Evolutionary conservation across 2,113 vertebrate species (phyloP).

Genomic region (Noctilio leporinus): DNA sequence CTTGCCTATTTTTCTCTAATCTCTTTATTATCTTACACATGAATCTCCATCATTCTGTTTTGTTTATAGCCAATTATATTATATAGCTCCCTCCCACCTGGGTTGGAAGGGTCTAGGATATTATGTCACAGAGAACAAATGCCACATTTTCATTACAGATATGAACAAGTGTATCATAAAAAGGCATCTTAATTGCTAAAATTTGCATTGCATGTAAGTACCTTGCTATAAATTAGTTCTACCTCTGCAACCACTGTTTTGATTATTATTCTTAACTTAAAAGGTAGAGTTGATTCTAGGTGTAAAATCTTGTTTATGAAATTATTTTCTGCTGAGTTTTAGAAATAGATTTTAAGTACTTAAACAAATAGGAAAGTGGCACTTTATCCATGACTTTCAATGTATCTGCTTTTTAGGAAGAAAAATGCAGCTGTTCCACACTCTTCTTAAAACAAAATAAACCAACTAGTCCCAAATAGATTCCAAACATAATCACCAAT

Average conservation of each 20-base stretch:
- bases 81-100: neutral
- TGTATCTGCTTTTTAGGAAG: neutral
- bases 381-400: neutral
- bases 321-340: neutral
- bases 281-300: neutral
- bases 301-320: neutral
- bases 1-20: neutral
- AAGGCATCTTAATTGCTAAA: neutral
- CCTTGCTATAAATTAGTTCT: neutral
- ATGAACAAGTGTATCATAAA: neutral
- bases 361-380: neutral
- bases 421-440: neutral
- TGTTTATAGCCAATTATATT: neutral
- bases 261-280: neutral
- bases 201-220: neutral
- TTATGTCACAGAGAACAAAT: neutral
- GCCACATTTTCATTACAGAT: neutral
- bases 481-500: neutral
- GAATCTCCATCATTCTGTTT: neutral
- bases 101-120: neutral
- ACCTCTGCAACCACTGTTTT: neutral
- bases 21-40: neutral
- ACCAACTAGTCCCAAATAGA: neutral
- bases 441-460: slow-evolving; percentile 5
- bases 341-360: neutral